Base-by-base conservation (phyloP, 2,113 vertebrate genomes). In the Daphoenositta chrysoptera region DNA sequence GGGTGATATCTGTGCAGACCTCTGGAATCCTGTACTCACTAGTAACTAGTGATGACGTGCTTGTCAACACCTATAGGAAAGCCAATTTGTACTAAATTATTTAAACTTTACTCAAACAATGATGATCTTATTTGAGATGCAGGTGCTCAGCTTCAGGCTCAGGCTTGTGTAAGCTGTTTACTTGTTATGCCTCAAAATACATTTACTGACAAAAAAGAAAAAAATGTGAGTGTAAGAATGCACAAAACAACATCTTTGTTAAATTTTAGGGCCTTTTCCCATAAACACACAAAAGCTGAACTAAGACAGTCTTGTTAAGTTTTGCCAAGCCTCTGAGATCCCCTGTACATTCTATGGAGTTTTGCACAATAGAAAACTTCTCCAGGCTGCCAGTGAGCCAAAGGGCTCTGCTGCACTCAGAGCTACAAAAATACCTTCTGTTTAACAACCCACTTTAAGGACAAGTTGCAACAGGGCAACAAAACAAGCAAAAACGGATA, bases 61-160 rank as follows among this genome's bases (percentile, higher is more conserved):
- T 96, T 96, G 93, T 96, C 96, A 95, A 68, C 94, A 93, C 96
- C 69, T 93, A 96, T 89, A 90, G 86, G 93, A 94, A 96, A 94
- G 96, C 93, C 94, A 96, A 96, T 96, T 97, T 96, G 94, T 96
- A 94, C 76, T 81, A 93, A 93, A 94, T 96, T 95, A 93, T 97
- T 96, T 95, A 94, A 95, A 92, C 65, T 86, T 88, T 81, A 39
- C 72, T 96, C 92, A 84, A 89, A 96, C 92, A 96, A 93, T 93
- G 93, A 89, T 93, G 86, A 96, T 89, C 93, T 92, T 97, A 95
- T 89, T 95, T 45, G 71, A 90, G 90, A 39, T 82, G 88, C 93
- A 96, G 96, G 95, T 97, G 96, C 94, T 97, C 80, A 89, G 33
- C 61, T 93, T 82, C 96, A 94, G 93, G 96, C 57, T 83, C n/a